Conservation (phyloP, 2,888 invertebrate species). For the Apotomis turbidana region DNA sequence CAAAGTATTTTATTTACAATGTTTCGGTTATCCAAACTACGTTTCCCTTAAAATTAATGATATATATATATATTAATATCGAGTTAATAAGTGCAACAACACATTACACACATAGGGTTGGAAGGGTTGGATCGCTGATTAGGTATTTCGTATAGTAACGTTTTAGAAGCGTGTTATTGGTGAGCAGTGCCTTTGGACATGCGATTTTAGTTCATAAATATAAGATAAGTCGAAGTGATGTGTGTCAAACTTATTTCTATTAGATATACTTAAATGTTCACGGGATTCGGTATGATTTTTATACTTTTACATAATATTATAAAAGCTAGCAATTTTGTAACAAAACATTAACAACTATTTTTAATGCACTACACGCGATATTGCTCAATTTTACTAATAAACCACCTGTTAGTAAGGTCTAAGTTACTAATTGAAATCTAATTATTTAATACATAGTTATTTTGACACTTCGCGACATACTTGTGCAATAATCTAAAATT, state of each 20-base stretch:
- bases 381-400: constrained; percentile 20
- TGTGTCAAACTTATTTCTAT: constrained; percentile 19
- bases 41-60: background rate
- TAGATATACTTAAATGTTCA: constrained; percentile 11
- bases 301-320: constrained; percentile 3
- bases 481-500: constrained; percentile 5
- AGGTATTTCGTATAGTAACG: background rate
- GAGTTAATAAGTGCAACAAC: too few relatives aligned
- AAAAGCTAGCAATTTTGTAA: background rate
- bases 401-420: background rate
- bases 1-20: constrained; percentile 6
- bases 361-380: constrained; percentile 7
- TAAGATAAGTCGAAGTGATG: constrained; percentile 19
- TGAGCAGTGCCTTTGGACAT: constrained; percentile 40
- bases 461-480: constrained; percentile 1
- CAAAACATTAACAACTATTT: background rate
- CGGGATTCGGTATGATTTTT: constrained; percentile 6
- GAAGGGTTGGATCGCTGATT: background rate
- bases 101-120: background rate
- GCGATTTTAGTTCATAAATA: constrained; percentile 22
- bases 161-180: constrained; percentile 31
- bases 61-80: too few relatives aligned
- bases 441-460: background rate
- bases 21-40: background rate
- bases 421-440: background rate